Base-by-base conservation (phyloP, 2,888 invertebrate species). In the Physocephala rufipes region DNA sequence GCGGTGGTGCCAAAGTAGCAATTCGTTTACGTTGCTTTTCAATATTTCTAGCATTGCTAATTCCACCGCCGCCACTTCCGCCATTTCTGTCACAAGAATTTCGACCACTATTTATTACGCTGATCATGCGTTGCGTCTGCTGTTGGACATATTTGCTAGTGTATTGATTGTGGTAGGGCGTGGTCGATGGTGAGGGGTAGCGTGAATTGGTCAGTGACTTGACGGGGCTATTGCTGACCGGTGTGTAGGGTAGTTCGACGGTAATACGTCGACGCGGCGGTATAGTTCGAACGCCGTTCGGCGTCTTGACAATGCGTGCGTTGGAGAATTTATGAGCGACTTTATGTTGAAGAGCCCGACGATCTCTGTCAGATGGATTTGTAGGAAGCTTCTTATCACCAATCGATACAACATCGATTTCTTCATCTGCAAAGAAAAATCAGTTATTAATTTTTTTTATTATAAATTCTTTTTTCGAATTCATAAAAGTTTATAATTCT, bases 401-500 rank as follows among this genome's bases (percentile, higher is more conserved):
- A 76, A 92, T 87, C 0, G 92, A 91, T 67, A 93, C 94, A 68
- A 94, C 95, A 84, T 95, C 95, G 81, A 94, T 94, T 89, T 93
- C 93, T 87, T 94, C 94, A 76, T 86, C 86, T 85, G 79, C 63
- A 80, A 74, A 36, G 64, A 74, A n/a, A n/a, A n/a, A n/a, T n/a
- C n/a, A n/a, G n/a, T n/a, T n/a, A n/a, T n/a, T n/a, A n/a, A n/a
- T n/a, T n/a, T n/a, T n/a, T n/a, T n/a, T n/a, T n/a, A n/a, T n/a
- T n/a, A n/a, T n/a, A n/a, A n/a, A n/a, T n/a, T n/a, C n/a, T n/a
- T n/a, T n/a, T n/a, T n/a, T n/a, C n/a, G n/a, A n/a, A n/a, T n/a
- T n/a, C n/a, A n/a, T n/a, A n/a, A n/a, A n/a, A n/a, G n/a, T n/a
- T n/a, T n/a, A n/a, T n/a, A n/a, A n/a, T n/a, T n/a, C n/a, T n/a